phyloP scores from a whole-genome alignment of 2,113 vertebrate genomes.

The Macroglossus sobrinus region DNA sequence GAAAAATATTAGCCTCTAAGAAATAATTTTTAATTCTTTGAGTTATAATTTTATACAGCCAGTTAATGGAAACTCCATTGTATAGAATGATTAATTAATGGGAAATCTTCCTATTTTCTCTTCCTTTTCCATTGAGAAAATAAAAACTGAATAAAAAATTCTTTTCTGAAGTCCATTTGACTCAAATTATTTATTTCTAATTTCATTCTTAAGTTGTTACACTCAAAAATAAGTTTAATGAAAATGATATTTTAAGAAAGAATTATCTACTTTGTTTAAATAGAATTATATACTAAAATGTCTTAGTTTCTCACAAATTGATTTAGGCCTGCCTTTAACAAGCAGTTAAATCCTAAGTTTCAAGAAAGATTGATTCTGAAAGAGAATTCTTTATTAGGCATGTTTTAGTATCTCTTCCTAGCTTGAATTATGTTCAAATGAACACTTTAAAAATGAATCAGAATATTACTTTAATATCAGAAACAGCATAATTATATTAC shows the following conservation, averaged over 20 bases:
- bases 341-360: not conserved
- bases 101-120: not conserved
- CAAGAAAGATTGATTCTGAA: not conserved
- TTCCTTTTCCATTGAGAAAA: not conserved
- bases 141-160: not conserved
- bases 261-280: not conserved
- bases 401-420: not conserved
- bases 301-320: constrained; percentile 9
- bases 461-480: constrained; percentile 16
- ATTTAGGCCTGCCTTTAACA: not conserved
- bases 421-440: constrained; percentile 24
- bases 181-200: constrained; percentile 22
- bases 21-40: constrained; percentile 25
- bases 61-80: not conserved
- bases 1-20: constrained; percentile 4
- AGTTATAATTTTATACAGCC: not conserved
- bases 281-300: not conserved
- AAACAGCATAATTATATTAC: constrained; percentile 10
- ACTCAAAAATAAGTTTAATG: not conserved
- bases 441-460: constrained; percentile 30
- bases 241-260: not conserved
- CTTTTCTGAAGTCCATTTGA: not conserved
- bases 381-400: not conserved
- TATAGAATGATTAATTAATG: not conserved
- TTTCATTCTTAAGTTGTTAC: constrained; percentile 27